A percentile compares a stretch with the other conserved stretches of the same genome.
phyloP scores from a whole-genome alignment of 2,113 vertebrate species.

The Eubucco bourcierii region DNA sequence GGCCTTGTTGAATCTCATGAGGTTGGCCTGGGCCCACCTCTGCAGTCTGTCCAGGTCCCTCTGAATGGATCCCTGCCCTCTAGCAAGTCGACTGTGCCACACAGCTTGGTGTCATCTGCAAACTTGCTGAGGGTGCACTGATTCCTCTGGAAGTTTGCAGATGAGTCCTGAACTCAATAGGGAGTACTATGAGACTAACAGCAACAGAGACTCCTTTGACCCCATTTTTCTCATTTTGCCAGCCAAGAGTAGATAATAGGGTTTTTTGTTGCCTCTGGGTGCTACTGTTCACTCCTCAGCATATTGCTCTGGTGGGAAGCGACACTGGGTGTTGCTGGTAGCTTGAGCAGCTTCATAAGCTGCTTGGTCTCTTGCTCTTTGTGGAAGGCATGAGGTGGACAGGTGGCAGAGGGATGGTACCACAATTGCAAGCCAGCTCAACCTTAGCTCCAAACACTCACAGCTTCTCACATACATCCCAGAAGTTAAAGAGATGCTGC shows the following conservation, averaged over 20 bases:
- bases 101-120: too few species aligned
- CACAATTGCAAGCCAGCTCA: neutral
- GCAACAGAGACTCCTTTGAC: neutral
- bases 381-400: neutral
- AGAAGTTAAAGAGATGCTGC: neutral
- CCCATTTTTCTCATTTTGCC: neutral
- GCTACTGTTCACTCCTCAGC: neutral
- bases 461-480: neutral
- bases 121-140: too few species aligned
- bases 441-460: neutral
- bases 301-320: neutral
- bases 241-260: neutral
- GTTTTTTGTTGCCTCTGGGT: neutral
- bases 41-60: too few species aligned
- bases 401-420: neutral
- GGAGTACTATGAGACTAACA: neutral
- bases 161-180: neutral
- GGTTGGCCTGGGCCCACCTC: too few species aligned
- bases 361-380: neutral
- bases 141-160: too few species aligned
- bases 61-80: too few species aligned
- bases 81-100: too few species aligned
- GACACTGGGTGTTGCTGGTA: neutral
- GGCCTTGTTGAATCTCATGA: too few species aligned
- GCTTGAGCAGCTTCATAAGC: neutral